These are phyloP conservation scores for Liopterus haemorrhoidalis DNA, from an alignment of 2,888 invertebrate genomes.

Conservation along the genomic window DNA sequence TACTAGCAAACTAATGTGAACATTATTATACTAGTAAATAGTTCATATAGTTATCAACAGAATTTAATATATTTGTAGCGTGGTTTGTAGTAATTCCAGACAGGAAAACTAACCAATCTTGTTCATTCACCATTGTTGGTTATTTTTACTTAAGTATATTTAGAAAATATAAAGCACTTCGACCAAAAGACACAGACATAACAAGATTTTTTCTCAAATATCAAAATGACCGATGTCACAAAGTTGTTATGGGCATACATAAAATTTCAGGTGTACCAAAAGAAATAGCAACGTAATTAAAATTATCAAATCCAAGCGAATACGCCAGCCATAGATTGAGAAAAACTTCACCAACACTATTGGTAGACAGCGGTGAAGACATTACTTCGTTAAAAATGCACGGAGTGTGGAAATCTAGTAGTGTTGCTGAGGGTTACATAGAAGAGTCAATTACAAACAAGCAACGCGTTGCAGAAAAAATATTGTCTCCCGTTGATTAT, in stretches of 20 bases:
- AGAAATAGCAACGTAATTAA: conserved; percentile 5
- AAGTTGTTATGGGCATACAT: conserved; percentile 7
- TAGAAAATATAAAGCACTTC: conserved; percentile 21
- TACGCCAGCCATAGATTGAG: too few species aligned
- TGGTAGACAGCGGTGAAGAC: too few species aligned
- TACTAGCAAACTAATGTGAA: too few species aligned
- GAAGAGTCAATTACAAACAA: background rate
- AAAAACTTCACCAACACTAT: too few species aligned
- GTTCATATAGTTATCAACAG: too few species aligned
- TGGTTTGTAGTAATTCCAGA: conserved; percentile 18
- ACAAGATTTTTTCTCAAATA: conserved; percentile 7
- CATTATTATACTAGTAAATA: too few species aligned
- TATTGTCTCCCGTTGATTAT: background rate
- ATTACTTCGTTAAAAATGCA: too few species aligned
- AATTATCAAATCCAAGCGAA: conserved; percentile 6
- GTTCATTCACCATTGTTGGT: conserved; percentile 25
- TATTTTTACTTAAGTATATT: conserved; percentile 21
- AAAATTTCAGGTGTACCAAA: conserved; percentile 4
- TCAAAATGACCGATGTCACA: conserved; percentile 4
- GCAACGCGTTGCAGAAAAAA: background rate
- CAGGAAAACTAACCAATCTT: conserved; percentile 18
- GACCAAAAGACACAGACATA: conserved; percentile 15
- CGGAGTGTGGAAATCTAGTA: background rate
- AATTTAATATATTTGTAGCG: too few species aligned
- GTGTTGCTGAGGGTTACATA: background rate